These are phyloP conservation scores for Apamea anceps DNA, from an alignment of 2,888 invertebrate genomes.

Conservation along the genomic window DNA sequence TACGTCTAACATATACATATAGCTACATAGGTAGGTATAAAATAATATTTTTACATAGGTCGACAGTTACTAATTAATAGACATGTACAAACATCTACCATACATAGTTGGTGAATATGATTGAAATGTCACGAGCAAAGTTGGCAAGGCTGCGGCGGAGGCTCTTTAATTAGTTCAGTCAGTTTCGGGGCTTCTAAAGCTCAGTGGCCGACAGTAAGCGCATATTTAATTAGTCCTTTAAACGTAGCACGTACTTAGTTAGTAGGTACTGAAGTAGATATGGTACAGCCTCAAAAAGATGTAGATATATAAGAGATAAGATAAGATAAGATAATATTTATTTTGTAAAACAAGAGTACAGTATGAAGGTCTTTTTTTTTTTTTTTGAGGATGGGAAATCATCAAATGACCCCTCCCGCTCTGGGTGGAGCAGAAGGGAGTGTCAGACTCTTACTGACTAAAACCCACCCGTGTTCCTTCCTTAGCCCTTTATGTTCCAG, in stretches of 20 bases:
- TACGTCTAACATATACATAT: no score
- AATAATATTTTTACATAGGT: background rate
- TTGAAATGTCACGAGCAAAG: constrained; percentile 38
- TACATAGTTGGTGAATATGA: background rate
- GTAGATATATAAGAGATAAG: background rate
- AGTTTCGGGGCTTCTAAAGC: constrained; percentile 46
- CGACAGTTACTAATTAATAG: constrained; percentile 5
- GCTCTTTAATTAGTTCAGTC: constrained; percentile 44
- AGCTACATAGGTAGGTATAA: no score
- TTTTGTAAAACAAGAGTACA: no score
- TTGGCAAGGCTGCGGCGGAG: background rate
- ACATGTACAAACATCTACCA: constrained; percentile 8
- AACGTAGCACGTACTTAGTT: background rate
- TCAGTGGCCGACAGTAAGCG: constrained; percentile 11
- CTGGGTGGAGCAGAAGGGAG: no score
- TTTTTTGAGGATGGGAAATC: no score
- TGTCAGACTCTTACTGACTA: no score
- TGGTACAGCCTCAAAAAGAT: no score
- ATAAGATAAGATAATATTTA: no score
- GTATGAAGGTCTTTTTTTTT: no score
- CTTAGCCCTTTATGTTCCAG: no score
- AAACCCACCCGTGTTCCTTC: no score
- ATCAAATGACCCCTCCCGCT: no score
- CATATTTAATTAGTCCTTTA: constrained; percentile 33
- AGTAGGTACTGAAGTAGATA: background rate